phyloP scores from a whole-genome alignment of 2,888 invertebrate genomes.

The Tuberolachnus salignus region DNA sequence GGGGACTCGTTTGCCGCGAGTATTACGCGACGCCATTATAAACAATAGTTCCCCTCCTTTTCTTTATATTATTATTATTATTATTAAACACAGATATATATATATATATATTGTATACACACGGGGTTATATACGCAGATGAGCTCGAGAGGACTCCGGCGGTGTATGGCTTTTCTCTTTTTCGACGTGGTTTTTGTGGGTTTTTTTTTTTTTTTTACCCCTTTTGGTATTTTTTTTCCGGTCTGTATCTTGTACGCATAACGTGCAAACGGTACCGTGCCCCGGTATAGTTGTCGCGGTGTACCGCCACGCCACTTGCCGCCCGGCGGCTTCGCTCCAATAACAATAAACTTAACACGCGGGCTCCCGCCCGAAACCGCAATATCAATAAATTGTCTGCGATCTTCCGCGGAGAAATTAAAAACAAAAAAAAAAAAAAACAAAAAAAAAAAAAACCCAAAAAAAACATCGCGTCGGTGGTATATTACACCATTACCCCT shows the following conservation, averaged over 20 bases:
- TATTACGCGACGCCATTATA: constrained; percentile 38
- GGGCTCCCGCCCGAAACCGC: constrained; percentile 29
- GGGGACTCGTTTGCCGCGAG: constrained; percentile 49
- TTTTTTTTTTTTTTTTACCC: too few relatives aligned
- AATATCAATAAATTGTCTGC: constrained; percentile 54
- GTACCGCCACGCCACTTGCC: neutral
- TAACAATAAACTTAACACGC: constrained; percentile 44
- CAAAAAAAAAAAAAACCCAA: too few relatives aligned
- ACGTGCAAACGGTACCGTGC: neutral
- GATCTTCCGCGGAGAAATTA: constrained; percentile 46
- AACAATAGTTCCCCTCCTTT: neutral
- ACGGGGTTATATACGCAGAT: constrained; percentile 4
- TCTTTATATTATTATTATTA: neutral
- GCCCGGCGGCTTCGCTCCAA: constrained; percentile 50
- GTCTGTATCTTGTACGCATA: neutral
- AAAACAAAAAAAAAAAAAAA: constrained; percentile 23
- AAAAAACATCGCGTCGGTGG: too few relatives aligned
- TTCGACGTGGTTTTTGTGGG: neutral
- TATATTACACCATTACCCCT: too few relatives aligned
- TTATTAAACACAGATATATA: constrained; percentile 41
- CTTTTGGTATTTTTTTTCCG: neutral
- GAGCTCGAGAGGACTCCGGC: constrained; percentile 36
- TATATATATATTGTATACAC: neutral
- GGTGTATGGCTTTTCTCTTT: constrained; percentile 28
- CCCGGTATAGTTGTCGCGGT: neutral